Base-by-base conservation (phyloP, 2,113 vertebrate genomes). In the Acrocephalus kingi region DNA sequence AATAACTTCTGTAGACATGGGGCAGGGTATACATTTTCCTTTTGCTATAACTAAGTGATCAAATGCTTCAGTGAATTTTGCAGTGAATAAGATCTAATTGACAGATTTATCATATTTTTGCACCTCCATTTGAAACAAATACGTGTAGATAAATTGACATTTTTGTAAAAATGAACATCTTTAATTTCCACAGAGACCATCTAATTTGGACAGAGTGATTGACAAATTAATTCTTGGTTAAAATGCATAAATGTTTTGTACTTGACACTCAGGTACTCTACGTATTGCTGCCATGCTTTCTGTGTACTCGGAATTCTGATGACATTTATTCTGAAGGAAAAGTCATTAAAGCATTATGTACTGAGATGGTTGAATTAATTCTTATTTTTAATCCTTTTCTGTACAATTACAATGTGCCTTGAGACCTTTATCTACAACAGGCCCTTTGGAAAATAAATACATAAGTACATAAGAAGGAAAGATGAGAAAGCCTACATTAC, bases 351-450 rank as follows among this genome's bases (percentile, higher is more conserved):
- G 20, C 16, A 39, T 76, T 83, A 15, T 68, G 35, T 79, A 59
- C 39, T 23, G 43, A 87, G 55, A 48, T 81, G 25, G 33, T 79
- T 90, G 54, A 89, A 91, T 84, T 82, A 77, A 87, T 85, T 86
- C 48, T 91, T 84, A 67, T 87, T 93, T 93, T 85, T 69, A 80
- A 90, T 59, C 27, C 7, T 83, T 72, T 96, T 75, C 61, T 87
- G 22, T 72, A 71, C 80, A 90, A 92, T 83, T 76, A 19, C 58
- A 77, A 67, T 35, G 17, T 78, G 33, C 59, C 54, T 75, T 67
- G 45, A 96, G 80, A 73, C 41, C 8, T 89, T 94, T 94, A 90
- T 78, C 55, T 95, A 89, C 80, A 89, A 28, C 88, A 95, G 82
- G 66, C 88, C 41, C 45, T 82, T 93, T 83, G 79, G 94, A 93